Base-by-base conservation (phyloP, 1,140 invertebrate genomes). In the Scaptomyza montana region DNA sequence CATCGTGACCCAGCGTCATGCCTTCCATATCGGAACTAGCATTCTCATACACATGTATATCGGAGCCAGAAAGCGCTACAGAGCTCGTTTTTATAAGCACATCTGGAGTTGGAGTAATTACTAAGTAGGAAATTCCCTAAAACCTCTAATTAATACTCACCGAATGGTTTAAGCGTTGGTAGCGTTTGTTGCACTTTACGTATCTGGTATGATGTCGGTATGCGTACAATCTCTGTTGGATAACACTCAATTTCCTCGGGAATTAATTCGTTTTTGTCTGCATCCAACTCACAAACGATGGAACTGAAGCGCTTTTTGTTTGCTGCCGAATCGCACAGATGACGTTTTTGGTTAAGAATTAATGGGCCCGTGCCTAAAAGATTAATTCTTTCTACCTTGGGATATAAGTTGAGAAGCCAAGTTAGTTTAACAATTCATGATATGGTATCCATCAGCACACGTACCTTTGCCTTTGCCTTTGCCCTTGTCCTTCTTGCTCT, bases 21-120 rank as follows among this genome's bases (percentile, higher is more conserved):
- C 60, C 66, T 7, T 86, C 74, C 12, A 77, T 19, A 39, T 68
- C 54, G 7, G 54, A 12, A 25, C 64, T 70, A 13, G 85, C 59
- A 47, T 82, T 91, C 61, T 91, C 89, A 46, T 65, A 91, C 9
- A 91, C 68, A 50, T 91, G 90, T 21, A 91, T 84, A 49, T 91
- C 89, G 0, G 89, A 91, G 4, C 82, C 90, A 10, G 78, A 69
- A 8, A 87, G 50, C 0, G 80, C 80, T 1, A 87, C 47, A 0
- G 79, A 84, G 2, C 57, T 74, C 0, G 80, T 89, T 12, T 73
- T 70, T 39, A 91, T 70, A 5, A 91, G 76, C 0, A 90, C 89
- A 70, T 91, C 89, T 91, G 30, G 0, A 43, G 28, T 30, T 4
- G 30, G 30, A 33, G 8, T 25, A 25, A 25, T 25, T 25, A 25